Evolutionary conservation across 1,140 invertebrate species (phyloP).

Genomic region (Mamestra configurata): DNA sequence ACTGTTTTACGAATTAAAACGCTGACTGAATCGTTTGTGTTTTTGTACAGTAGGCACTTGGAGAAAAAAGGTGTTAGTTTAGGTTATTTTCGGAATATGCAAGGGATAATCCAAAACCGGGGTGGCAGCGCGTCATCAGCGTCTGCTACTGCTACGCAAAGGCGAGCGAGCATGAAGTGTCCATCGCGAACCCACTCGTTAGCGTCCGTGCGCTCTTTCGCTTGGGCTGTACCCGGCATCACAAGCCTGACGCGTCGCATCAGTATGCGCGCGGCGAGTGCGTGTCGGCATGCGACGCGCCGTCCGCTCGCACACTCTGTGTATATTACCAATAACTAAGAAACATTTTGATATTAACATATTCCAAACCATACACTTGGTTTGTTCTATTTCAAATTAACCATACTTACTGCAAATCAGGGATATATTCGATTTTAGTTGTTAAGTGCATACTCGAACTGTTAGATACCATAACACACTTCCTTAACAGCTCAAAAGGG

Average conservation of each 20-base stretch:
- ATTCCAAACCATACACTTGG: neutral
- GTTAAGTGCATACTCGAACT: conserved; percentile 1
- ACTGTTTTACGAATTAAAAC: no score
- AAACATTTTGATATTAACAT: conserved; percentile 42
- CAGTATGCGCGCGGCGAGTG: conserved; percentile 75
- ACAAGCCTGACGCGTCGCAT: conserved; percentile 57
- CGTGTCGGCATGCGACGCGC: conserved; percentile 79
- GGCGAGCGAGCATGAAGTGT: no score
- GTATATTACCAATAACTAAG: conserved; percentile 56
- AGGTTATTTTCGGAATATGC: no score
- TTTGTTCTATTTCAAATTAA: neutral
- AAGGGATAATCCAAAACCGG: no score
- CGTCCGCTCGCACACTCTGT: conserved; percentile 72
- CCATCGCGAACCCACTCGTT: no score
- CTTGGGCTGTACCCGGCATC: neutral
- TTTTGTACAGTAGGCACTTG: no score
- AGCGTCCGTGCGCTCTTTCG: no score
- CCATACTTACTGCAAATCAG: neutral
- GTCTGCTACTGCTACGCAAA: no score
- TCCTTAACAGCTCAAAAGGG: conserved; percentile 15
- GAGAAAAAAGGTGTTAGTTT: no score
- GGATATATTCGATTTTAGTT: neutral
- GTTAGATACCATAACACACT: neutral
- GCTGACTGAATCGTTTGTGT: no score
- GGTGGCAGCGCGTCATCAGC: no score